phyloP scores from a whole-genome alignment of 2,113 vertebrate species.

The Phrynosoma platyrhinos region DNA sequence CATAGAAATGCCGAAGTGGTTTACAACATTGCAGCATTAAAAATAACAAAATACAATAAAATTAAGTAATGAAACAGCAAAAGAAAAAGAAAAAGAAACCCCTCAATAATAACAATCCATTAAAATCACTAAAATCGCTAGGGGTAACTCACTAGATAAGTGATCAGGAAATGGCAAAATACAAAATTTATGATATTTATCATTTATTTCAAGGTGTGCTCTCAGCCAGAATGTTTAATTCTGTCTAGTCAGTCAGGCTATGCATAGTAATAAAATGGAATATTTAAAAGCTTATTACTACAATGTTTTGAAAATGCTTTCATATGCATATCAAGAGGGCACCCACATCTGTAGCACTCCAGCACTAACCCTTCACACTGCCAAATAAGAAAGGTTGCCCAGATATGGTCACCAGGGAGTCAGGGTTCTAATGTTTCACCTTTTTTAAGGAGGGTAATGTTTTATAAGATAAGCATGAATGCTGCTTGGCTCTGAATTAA shows the following conservation, averaged over 20 bases:
- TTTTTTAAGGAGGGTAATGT: not conserved
- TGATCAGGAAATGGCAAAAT: not conserved
- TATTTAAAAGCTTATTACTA: slow-evolving; percentile 33
- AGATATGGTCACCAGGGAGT: slow-evolving; percentile 1
- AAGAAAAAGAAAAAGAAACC: too few species aligned
- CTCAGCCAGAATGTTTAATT: slow-evolving; percentile 24
- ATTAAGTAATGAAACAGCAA: not conserved
- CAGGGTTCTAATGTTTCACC: slow-evolving; percentile 1
- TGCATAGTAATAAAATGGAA: slow-evolving; percentile 32
- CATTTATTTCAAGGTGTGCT: not conserved
- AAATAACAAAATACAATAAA: not conserved
- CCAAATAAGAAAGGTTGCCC: slow-evolving; percentile 29
- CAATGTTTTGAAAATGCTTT: not conserved
- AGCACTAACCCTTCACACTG: not conserved
- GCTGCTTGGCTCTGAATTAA: slow-evolving; percentile 26
- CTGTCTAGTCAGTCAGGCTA: slow-evolving; percentile 4
- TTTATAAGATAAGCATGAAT: slow-evolving; percentile 7
- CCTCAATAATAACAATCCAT: not conserved
- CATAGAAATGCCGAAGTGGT: not conserved
- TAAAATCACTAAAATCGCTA: not conserved
- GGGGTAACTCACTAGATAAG: not conserved
- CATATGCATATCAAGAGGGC: not conserved
- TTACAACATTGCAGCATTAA: not conserved
- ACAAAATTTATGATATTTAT: slow-evolving; percentile 9
- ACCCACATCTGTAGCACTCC: not conserved